These are phyloP conservation scores for Leptarthrus brevirostris DNA, from an alignment of 2,888 invertebrate genomes.

Conservation along the genomic window DNA sequence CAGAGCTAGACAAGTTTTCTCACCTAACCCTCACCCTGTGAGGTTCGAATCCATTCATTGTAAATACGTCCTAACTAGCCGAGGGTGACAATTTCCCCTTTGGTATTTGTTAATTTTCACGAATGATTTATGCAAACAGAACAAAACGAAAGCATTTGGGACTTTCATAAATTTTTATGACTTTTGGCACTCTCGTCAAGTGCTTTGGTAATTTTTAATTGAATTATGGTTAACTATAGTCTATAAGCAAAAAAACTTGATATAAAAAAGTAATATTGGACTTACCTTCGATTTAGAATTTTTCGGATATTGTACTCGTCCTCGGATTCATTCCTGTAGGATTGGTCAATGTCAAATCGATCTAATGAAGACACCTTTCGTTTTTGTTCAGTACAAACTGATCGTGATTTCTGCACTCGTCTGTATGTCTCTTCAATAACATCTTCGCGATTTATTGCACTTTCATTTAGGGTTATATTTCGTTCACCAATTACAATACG, in stretches of 20 bases:
- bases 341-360: slow-evolving; percentile 56
- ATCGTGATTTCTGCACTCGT: slow-evolving; percentile 27
- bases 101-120: neutral
- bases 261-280: too few species aligned
- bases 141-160: too few species aligned
- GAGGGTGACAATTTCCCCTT: neutral
- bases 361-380: slow-evolving; percentile 57
- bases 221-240: too few species aligned
- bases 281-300: slow-evolving; percentile 70
- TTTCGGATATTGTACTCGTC: slow-evolving; percentile 67
- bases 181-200: too few species aligned
- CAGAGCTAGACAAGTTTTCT: too few species aligned
- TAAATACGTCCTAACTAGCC: neutral
- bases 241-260: too few species aligned
- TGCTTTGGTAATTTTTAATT: too few species aligned
- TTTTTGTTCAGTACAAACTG: slow-evolving; percentile 53
- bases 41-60: neutral
- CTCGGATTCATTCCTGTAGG: slow-evolving; percentile 56
- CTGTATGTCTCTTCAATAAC: slow-evolving; percentile 34
- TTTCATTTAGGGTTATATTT: slow-evolving; percentile 47
- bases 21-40: neutral
- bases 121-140: neutral
- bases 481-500: slow-evolving; percentile 48
- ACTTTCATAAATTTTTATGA: too few species aligned
- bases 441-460: slow-evolving; percentile 30